Evolutionary conservation across 2,113 vertebrate genomes (phyloP).

Genomic region (Puffinus mauretanicus): DNA sequence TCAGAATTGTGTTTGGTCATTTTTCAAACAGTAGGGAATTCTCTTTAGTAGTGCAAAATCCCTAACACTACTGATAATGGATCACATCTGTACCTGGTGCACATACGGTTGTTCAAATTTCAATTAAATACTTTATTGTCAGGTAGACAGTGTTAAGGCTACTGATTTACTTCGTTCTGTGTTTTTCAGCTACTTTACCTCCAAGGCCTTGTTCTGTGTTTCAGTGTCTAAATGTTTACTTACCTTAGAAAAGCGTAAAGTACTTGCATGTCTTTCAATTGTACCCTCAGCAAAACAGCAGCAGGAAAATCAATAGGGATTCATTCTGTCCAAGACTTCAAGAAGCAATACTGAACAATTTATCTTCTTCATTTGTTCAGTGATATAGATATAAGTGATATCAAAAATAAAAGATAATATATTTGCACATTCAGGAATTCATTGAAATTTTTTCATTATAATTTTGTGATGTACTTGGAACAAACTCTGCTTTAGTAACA

Average conservation of each 20-base stretch:
- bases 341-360: neutral
- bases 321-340: neutral
- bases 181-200: neutral
- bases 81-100: neutral
- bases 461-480: neutral
- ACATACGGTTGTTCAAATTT: neutral
- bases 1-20: neutral
- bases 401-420: neutral
- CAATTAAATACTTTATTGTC: neutral
- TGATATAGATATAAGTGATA: neutral
- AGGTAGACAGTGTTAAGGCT: neutral
- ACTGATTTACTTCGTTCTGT: neutral
- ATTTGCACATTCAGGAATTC: neutral
- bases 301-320: constrained; percentile 41
- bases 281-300: constrained; percentile 13
- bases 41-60: neutral
- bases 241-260: neutral
- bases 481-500: constrained; percentile 16
- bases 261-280: neutral
- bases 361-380: neutral
- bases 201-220: neutral
- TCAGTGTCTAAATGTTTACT: constrained; percentile 19
- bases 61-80: neutral
- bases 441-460: neutral
- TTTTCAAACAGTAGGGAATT: neutral